Evolutionary conservation across 2,797 vertebrate species (phyloP).

Genomic region (Hafferia zeledoni): DNA sequence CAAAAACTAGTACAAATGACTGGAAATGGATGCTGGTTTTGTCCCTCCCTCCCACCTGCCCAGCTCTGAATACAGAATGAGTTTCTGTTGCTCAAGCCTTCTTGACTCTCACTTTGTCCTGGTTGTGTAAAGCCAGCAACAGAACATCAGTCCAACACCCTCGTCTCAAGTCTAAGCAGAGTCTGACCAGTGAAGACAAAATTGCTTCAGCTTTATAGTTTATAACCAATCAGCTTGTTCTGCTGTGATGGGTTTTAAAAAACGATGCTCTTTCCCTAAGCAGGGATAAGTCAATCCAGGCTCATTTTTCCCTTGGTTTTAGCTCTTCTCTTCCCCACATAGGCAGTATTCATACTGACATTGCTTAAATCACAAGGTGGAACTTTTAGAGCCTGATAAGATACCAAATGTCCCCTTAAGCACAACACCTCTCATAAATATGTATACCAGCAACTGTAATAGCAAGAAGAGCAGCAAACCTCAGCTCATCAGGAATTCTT

Average conservation of each 20-base stretch:
- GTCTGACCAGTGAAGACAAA: not conserved
- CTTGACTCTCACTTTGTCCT: not conserved
- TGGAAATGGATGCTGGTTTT: not conserved
- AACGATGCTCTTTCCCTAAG: not conserved
- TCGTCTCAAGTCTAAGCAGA: not conserved
- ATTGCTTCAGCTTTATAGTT: not conserved
- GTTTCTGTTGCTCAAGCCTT: not conserved
- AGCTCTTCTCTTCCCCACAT: not conserved
- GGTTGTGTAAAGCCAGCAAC: not conserved
- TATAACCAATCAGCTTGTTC: not conserved
- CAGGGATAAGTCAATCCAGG: not conserved
- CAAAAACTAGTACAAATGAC: not conserved
- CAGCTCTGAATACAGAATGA: not conserved
- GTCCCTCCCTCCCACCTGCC: fast-evolving
- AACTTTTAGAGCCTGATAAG: not conserved
- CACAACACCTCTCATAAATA: not conserved
- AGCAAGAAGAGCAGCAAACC: not conserved
- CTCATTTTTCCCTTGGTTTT: not conserved
- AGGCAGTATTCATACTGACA: not conserved
- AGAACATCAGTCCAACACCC: not conserved
- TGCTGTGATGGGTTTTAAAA: not conserved
- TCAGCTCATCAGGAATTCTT: not conserved
- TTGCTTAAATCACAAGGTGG: not conserved
- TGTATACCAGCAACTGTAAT: not conserved
- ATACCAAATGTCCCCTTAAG: not conserved